Base-by-base conservation (phyloP, 2,888 invertebrate genomes). In the Trichogramma evanescens region DNA sequence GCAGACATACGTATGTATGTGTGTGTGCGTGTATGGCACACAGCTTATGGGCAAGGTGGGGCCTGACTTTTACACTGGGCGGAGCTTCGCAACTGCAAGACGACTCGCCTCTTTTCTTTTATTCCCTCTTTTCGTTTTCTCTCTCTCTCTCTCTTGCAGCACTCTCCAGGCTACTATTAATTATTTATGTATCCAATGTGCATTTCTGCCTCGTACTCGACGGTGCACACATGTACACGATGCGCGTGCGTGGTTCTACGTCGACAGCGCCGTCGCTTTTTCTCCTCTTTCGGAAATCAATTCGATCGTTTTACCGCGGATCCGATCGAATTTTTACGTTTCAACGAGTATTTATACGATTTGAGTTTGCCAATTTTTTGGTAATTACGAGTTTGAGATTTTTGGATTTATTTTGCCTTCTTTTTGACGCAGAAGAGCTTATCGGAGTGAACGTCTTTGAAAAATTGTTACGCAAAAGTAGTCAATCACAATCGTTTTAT, bases 31-130 rank as follows among this genome's bases (percentile, higher is more conserved):
- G 13, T 13, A 13, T 13, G 13, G 13, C 13, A 13, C 13, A 13
- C 13, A 13, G 13, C 13, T 13, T 13, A 13, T 13, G 13, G 66
- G 68, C 72, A 76, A 74, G 77, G 77, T 77, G 77, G 77, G 75
- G 77, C 75, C 70, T 72, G 66, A 70, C 69, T 70, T 72, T 74
- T 72, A 70, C 66, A 63, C 72, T 76, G 77, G 77, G 77, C 77
- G 77, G 77, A 76, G 77, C 76, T 69, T 76, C 58, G 56, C 56
- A 52, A 63, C 54, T 56, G 57, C 54, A 49, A 49, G 73, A 72
- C 73, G 72, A 71, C 68, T 70, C 69, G 70, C 70, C 72, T 71
- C 13, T 69, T 70, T 70, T 68, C 66, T 13, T 13, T 13, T 13
- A 13, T 13, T 13, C 13, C 13, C 13, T 13, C 13, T 50, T 42